Evolutionary conservation across 92 coral and sea anemone species (phyloP).

Genomic region (Scolanthus callimorphus): DNA sequence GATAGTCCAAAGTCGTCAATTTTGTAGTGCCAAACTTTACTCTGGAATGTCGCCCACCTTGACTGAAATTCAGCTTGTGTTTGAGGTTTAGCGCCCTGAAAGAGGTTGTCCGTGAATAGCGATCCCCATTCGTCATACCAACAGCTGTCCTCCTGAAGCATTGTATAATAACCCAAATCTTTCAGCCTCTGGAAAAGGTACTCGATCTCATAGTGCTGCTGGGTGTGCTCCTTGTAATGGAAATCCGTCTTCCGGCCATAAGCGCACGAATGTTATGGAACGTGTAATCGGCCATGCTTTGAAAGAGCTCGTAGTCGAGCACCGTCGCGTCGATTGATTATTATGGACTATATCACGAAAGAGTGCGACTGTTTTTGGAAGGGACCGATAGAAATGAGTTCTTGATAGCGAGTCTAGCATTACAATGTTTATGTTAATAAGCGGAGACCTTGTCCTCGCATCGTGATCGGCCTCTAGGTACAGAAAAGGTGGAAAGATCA

Average conservation of each 20-base stretch:
- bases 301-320: slow-evolving; percentile 73
- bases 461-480: slow-evolving; percentile 21
- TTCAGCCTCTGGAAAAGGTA: slow-evolving; percentile 60
- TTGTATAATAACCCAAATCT: slow-evolving; percentile 66
- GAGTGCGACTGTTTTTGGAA: slow-evolving; percentile 60
- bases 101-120: slow-evolving; percentile 68
- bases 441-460: slow-evolving; percentile 3
- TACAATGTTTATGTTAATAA: slow-evolving; percentile 63
- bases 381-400: slow-evolving; percentile 81
- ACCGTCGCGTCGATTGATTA: slow-evolving; percentile 54
- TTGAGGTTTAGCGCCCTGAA: slow-evolving; percentile 61
- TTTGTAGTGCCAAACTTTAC: slow-evolving; percentile 37
- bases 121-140: slow-evolving; percentile 98
- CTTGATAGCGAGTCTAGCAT: slow-evolving; percentile 80
- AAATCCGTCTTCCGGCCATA: slow-evolving; percentile 80
- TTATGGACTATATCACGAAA: slow-evolving; percentile 58
- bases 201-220: slow-evolving; percentile 71
- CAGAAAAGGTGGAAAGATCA: slow-evolving; percentile 63
- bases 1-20: slow-evolving; percentile 92
- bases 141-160: slow-evolving; percentile 93
- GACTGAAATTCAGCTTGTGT: slow-evolving; percentile 37
- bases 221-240: slow-evolving; percentile 55
- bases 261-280: slow-evolving; percentile 79
- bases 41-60: slow-evolving; percentile 59
- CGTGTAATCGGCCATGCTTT: slow-evolving; percentile 83